phyloP scores from a whole-genome alignment of 2,888 invertebrate species.

The Chloroclysta siterata region DNA sequence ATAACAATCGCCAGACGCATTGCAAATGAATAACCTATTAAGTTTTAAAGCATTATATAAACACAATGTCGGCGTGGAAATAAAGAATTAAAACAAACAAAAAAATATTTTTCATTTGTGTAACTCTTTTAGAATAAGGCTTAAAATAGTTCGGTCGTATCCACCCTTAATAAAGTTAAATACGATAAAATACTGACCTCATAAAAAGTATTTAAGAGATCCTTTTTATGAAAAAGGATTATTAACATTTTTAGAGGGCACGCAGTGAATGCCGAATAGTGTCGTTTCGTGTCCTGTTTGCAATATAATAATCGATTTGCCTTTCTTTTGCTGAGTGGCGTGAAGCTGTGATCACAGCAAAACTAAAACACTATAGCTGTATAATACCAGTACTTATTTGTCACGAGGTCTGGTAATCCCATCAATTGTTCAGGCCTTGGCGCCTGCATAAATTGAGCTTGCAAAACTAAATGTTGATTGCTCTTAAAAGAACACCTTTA shows the following conservation, averaged over 20 bases:
- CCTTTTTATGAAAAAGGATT: background rate
- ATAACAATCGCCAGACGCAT: too few relatives aligned
- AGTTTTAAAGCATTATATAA: background rate
- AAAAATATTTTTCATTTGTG: background rate
- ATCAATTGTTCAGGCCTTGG: background rate
- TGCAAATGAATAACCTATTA: background rate
- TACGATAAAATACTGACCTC: background rate
- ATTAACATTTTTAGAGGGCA: too few relatives aligned
- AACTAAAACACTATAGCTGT: background rate
- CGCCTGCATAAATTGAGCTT: background rate
- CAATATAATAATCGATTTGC: too few relatives aligned
- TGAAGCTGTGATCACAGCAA: background rate
- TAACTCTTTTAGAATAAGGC: background rate
- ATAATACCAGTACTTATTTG: background rate
- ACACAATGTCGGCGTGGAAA: background rate
- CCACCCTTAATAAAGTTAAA: background rate
- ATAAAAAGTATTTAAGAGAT: background rate
- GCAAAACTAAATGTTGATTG: constrained; percentile 1
- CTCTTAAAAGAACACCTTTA: background rate
- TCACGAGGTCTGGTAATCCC: background rate
- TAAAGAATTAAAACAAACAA: constrained; percentile 1
- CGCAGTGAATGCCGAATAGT: too few relatives aligned
- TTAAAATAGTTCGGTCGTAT: too few relatives aligned
- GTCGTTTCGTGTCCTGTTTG: too few relatives aligned
- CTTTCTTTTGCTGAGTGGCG: too few relatives aligned